phyloP scores from a whole-genome alignment of 2,888 invertebrate genomes.

The Lycophotia porphyrea region DNA sequence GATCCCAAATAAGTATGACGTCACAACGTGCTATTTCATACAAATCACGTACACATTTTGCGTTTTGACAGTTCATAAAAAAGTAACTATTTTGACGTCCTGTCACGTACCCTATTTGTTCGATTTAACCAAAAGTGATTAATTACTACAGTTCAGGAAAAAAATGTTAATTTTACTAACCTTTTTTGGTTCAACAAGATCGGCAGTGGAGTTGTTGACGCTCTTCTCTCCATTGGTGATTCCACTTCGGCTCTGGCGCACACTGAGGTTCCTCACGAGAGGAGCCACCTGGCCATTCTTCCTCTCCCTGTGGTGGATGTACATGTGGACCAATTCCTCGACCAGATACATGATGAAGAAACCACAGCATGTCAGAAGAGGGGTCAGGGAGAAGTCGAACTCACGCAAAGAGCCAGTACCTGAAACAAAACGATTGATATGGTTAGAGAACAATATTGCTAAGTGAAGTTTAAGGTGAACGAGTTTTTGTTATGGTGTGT shows the following conservation, averaged over 20 bases:
- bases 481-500: neutral
- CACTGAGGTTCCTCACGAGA: slow-evolving; percentile 85
- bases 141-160: neutral
- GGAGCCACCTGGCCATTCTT: slow-evolving; percentile 76
- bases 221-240: slow-evolving; percentile 76
- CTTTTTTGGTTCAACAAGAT: slow-evolving; percentile 80
- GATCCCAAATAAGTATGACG: too few species aligned
- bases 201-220: slow-evolving; percentile 85
- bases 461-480: slow-evolving; percentile 7
- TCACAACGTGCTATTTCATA: too few species aligned
- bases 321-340: slow-evolving; percentile 94
- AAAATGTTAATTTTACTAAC: slow-evolving; percentile 4
- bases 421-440: slow-evolving; percentile 64
- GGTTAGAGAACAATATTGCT: slow-evolving; percentile 15
- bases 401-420: slow-evolving; percentile 83
- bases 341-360: slow-evolving; percentile 95
- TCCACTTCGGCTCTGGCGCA: slow-evolving; percentile 79
- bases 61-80: too few species aligned
- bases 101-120: too few species aligned
- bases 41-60: too few species aligned
- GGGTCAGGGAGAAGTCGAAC: slow-evolving; percentile 92
- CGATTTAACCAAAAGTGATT: neutral
- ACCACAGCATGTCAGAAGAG: slow-evolving; percentile 93
- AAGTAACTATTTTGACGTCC: too few species aligned
- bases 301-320: slow-evolving; percentile 90